Conservation (phyloP, 2,888 invertebrate genomes). For the Melinopterus prodromus region DNA sequence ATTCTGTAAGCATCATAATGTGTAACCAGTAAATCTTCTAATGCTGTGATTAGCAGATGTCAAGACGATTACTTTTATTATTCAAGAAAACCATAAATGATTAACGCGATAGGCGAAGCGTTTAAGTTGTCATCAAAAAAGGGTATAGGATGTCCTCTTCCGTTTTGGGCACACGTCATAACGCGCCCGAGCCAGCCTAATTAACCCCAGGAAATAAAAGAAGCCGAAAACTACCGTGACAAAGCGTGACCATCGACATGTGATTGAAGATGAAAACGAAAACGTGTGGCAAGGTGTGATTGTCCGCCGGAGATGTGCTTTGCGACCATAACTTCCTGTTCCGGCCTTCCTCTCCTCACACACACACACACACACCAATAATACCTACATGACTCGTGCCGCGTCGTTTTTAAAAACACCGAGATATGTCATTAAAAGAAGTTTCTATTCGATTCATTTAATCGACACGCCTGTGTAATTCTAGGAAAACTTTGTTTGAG, state of each 20-base stretch:
- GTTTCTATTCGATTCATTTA: constrained; percentile 17
- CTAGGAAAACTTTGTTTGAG: constrained; percentile 32
- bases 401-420: neutral
- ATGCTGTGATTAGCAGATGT: too few relatives aligned
- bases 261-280: constrained; percentile 53
- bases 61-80: too few relatives aligned
- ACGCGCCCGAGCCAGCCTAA: neutral
- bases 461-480: constrained; percentile 26
- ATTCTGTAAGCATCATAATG: too few relatives aligned
- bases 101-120: neutral
- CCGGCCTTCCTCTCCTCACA: constrained; percentile 47
- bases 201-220: constrained; percentile 18
- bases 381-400: neutral
- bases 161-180: constrained; percentile 8
- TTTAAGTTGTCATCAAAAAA: neutral
- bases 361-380: constrained; percentile 26
- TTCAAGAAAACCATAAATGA: too few relatives aligned
- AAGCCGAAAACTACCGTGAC: constrained; percentile 20
- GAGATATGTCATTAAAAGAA: constrained; percentile 29
- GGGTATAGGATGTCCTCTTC: constrained; percentile 9
- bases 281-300: constrained; percentile 56
- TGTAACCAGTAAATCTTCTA: too few relatives aligned
- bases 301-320: constrained; percentile 55
- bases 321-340: constrained; percentile 57
- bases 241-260: constrained; percentile 39